Base-by-base conservation (phyloP, 2,113 vertebrate genomes). In the Gadus macrocephalus region DNA sequence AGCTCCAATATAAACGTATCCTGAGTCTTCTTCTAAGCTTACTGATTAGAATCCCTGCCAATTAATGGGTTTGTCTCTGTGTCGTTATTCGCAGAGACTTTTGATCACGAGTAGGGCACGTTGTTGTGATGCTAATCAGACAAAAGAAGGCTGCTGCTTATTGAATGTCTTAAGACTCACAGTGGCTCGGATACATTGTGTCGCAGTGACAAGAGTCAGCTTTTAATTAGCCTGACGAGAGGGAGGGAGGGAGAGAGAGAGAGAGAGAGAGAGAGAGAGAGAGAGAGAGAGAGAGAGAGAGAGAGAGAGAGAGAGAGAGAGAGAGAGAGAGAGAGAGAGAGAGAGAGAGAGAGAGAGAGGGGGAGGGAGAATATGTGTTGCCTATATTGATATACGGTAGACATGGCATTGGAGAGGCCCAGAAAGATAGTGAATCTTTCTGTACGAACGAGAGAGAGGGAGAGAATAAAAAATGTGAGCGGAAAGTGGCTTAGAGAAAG, bases 71-170 rank as follows among this genome's bases (percentile, higher is more conserved):
- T 49, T 49, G 42, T 49, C 42, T 49, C 11, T 49, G 42, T 75
- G 78, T 62, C 75, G 68, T 76, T 80, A 63, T 20, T 0, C 28
- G 56, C 56, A 27, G 31, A 1, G 3, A 35, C 62, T 9, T 56
- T 78, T 78, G 68, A n/a, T 70, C 2, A 66, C 62, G 67, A 42
- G 64, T 76, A 77, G 55, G 38, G 42, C 71, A 76, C 7, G 70
- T 42, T 31, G 19, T 83, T 83, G 75, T 88, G 77, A 68, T 79
- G 81, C 68, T 87, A 86, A 89, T 91, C 79, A 83, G 73, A 82
- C 68, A 68, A 76, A 85, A 81, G 28, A 31, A 69, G 69, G 64
- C 65, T 69, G 55, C 56, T 79, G 85, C 77, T 90, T 84, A 20
- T 20, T 20, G 20, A 11, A 49, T 49, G 78, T 80, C 72, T 20